Conservation (phyloP, 2,888 invertebrate species). For the Eupithecia vulgata region DNA sequence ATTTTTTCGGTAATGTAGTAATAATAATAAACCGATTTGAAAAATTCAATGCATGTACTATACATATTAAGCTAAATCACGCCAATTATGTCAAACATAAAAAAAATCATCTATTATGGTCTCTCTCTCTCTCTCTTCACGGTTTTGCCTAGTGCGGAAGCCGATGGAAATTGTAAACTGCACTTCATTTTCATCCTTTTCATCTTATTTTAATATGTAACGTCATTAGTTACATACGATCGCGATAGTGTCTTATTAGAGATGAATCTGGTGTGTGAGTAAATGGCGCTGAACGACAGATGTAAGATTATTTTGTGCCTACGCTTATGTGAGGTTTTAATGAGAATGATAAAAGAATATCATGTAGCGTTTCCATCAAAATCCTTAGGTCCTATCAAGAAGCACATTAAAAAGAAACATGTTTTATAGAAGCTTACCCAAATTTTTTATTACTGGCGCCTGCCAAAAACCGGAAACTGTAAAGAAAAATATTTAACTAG, state of each 20-base stretch:
- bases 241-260: neutral
- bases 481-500: conserved; percentile 29
- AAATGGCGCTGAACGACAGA: neutral
- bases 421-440: neutral
- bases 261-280: neutral
- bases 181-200: too few relatives aligned
- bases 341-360: neutral
- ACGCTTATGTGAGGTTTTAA: neutral
- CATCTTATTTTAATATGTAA: neutral
- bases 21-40: too few relatives aligned
- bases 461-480: conserved; percentile 15
- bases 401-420: neutral
- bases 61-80: too few relatives aligned
- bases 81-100: neutral
- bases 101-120: too few relatives aligned
- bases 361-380: neutral
- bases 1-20: too few relatives aligned
- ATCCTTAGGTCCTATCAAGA: neutral
- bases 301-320: neutral
- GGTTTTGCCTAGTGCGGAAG: too few relatives aligned
- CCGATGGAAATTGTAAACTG: too few relatives aligned
- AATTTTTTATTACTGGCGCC: conserved; percentile 18
- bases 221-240: neutral
- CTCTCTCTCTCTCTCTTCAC: too few relatives aligned
- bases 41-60: too few relatives aligned